Conservation (phyloP, 2,797 vertebrate genomes). For the Phrynocephalus guinanensis region DNA sequence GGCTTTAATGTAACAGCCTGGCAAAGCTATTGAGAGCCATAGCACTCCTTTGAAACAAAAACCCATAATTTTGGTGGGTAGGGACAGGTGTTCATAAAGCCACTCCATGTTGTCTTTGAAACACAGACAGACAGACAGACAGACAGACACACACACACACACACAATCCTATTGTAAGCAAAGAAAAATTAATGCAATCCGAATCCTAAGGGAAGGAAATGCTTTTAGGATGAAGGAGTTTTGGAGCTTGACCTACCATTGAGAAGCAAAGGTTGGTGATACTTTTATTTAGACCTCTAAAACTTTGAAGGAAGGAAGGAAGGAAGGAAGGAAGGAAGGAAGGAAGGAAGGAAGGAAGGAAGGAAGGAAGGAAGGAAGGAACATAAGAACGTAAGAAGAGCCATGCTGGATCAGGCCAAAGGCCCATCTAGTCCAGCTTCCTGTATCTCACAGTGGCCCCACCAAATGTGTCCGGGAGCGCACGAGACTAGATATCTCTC, state of each 20-base stretch:
- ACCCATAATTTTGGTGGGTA: not conserved
- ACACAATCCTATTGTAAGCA: not conserved
- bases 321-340: too few species aligned
- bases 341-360: too few species aligned
- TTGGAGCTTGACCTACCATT: not conserved
- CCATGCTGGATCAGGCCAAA: too few species aligned
- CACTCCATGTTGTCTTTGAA: not conserved
- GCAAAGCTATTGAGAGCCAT: conserved; percentile 14
- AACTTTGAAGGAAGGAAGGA: too few species aligned
- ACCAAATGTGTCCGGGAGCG: too few species aligned
- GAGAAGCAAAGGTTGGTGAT: too few species aligned
- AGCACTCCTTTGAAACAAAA: not conserved
- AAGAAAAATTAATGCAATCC: not conserved
- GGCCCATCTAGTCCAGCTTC: too few species aligned
- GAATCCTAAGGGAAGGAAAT: not conserved
- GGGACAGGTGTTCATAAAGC: not conserved
- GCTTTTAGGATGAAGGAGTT: not conserved
- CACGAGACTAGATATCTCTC: too few species aligned
- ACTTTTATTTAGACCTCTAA: too few species aligned
- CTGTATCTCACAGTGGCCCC: too few species aligned
- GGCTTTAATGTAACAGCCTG: not conserved
- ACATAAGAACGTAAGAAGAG: too few species aligned
- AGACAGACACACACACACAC: not conserved
- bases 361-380: too few species aligned
- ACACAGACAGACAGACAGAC: not conserved